phyloP scores from a whole-genome alignment of 2,113 vertebrate species.

The Synchiropus splendidus region DNA sequence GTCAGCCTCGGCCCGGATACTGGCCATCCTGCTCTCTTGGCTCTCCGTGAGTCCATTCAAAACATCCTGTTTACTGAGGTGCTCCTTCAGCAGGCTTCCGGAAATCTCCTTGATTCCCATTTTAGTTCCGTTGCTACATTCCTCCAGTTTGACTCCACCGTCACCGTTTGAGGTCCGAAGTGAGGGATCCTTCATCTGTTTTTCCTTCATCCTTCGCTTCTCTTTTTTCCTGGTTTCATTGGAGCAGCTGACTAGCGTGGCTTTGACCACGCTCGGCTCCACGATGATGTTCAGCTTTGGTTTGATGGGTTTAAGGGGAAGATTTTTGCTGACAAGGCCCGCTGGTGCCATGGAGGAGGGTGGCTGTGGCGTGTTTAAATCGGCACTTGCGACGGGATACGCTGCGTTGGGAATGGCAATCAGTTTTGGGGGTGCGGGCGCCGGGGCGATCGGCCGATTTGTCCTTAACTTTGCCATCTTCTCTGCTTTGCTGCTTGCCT shows the following conservation, averaged over 20 bases:
- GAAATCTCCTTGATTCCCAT: conserved; percentile 76
- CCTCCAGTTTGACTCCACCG: conserved; percentile 78
- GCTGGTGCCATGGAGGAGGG: conserved; percentile 77
- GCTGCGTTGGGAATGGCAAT: conserved; percentile 89
- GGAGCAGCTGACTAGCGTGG: conserved; percentile 77
- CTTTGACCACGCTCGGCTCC: conserved; percentile 84
- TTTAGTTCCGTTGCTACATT: conserved; percentile 63
- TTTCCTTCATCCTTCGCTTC: conserved; percentile 88
- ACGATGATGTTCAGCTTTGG: conserved; percentile 90
- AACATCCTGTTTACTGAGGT: conserved; percentile 86
- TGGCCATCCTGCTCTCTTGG: conserved; percentile 96
- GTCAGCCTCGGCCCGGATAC: conserved; percentile 94
- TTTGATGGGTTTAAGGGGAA: conserved; percentile 91
- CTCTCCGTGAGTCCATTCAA: conserved; percentile 80
- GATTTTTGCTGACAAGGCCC: conserved; percentile 88
- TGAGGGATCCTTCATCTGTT: conserved; percentile 75
- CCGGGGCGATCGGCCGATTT: conserved; percentile 84
- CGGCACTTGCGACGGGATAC: conserved; percentile 74
- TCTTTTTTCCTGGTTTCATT: conserved; percentile 96
- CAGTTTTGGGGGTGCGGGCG: conserved; percentile 87
- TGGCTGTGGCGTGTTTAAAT: conserved; percentile 63
- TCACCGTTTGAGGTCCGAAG: conserved; percentile 76
- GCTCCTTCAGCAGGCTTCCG: conserved; percentile 93
- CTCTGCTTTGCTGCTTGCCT: conserved; percentile 81
- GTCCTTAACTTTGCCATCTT: conserved; percentile 87